Base-by-base conservation (phyloP, 2,113 vertebrate genomes). In the Prolemur simus region DNA sequence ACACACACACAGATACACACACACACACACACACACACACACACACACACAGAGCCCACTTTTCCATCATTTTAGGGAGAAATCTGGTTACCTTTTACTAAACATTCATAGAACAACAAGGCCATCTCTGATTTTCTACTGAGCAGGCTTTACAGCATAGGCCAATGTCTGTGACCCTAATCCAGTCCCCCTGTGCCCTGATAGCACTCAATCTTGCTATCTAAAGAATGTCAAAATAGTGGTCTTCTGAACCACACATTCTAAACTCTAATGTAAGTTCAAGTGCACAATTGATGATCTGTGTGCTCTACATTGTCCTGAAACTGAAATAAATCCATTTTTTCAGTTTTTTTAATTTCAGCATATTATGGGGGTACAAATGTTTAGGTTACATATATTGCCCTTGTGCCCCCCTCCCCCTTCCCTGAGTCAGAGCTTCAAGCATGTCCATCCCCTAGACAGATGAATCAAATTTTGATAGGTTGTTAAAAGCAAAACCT, bases 241-340 rank as follows among this genome's bases (percentile, higher is more conserved):
- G 21, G 27, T 81, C 77, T 78, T 92, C 68, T 77, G 68, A 91
- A 60, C 27, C 39, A 66, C 45, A 77, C 66, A 60, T 69, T 88
- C 77, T 73, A 77, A 91, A 34, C 54, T 83, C n/a, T 63, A 52
- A 95, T 74, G 66, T 87, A 92, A 90, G 92, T 90, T 84, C 76
- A 87, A 91, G 69, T 68, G 47, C 39, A 84, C 52, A 87, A n/a
- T 45, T 47, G 34, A 94, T 84, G 34, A 80, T 73, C 8, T 18
- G 0, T 69, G 37, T 87, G 60, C 45, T 83, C 63, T 58, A 73
- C 78, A 89, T 54, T 76, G 20, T 64, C 25, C 27, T 63, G 77
- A 94, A 95, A 91, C 69, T 49, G 60, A 83, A 66, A 54, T 63
- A 85, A 86, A 90, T 77, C 37, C 42, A 42, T 42, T 42, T 42